Evolutionary conservation across 2,797 vertebrate genomes (phyloP).

Genomic region (Ciconia nigra): DNA sequence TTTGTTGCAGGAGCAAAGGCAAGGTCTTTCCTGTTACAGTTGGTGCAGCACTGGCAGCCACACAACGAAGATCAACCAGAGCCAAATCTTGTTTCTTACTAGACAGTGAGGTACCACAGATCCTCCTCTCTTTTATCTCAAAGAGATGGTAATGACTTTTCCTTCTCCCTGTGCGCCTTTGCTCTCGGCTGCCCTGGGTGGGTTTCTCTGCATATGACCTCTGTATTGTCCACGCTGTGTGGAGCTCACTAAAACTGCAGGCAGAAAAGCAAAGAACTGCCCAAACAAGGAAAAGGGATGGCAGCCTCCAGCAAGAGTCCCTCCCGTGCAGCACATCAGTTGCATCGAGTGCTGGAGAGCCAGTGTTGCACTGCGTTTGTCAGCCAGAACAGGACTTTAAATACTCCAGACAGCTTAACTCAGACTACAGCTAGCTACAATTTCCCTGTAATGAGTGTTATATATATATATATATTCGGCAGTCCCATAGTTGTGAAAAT

Average conservation of each 20-base stretch:
- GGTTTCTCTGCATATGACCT: background rate
- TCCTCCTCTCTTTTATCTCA: background rate
- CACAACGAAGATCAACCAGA: background rate
- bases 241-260: background rate
- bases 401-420: background rate
- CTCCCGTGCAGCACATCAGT: background rate
- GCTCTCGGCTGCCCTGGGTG: background rate
- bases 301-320: background rate
- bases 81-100: background rate
- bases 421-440: background rate
- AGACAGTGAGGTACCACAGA: background rate
- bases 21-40: background rate
- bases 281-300: background rate
- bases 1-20: background rate
- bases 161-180: background rate
- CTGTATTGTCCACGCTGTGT: accelerated
- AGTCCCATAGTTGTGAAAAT: background rate
- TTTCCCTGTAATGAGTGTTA: background rate
- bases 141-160: background rate
- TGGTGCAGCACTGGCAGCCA: background rate
- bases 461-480: background rate
- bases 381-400: background rate
- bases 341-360: background rate
- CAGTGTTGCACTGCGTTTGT: background rate
- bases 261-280: background rate